phyloP scores from a whole-genome alignment of 2,888 invertebrate species.

The Phorcus lineatus region DNA sequence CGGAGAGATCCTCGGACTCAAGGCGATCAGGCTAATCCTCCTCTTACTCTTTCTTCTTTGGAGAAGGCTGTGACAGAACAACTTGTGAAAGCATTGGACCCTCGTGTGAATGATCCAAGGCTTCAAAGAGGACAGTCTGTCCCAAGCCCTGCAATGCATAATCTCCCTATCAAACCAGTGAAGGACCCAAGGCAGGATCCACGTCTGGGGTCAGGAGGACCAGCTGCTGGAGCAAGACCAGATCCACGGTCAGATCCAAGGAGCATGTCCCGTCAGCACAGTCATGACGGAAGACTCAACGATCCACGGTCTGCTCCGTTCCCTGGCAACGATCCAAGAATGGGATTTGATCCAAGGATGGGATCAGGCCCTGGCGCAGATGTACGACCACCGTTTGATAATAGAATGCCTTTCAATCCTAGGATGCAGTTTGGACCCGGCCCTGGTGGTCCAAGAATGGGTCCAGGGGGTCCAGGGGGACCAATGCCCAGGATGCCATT shows the following conservation, averaged over 20 bases:
- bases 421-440: constrained; percentile 5
- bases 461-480: neutral
- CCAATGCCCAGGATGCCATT: neutral
- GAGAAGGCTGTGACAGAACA: neutral
- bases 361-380: constrained; percentile 39
- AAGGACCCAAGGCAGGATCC: constrained; percentile 15
- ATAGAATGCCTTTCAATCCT: neutral
- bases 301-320: neutral
- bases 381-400: constrained; percentile 2
- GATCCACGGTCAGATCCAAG: neutral
- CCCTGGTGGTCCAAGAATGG: neutral
- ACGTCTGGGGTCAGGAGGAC: neutral
- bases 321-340: neutral
- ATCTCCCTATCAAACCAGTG: constrained; percentile 26
- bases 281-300: constrained; percentile 11
- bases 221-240: neutral
- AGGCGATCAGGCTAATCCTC: neutral
- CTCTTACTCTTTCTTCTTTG: neutral
- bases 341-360: constrained; percentile 1
- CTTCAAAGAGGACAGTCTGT: neutral
- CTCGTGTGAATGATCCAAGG: neutral
- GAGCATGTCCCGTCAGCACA: constrained; percentile 6
- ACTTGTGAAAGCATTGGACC: neutral
- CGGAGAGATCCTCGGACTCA: neutral
- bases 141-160: neutral